Percentiles rank a stretch among this genome's conserved stretches.
These are phyloP conservation scores for Pangasius mekongensis DNA, from an alignment of 2,797 vertebrate genomes.

Conservation along the genomic window DNA sequence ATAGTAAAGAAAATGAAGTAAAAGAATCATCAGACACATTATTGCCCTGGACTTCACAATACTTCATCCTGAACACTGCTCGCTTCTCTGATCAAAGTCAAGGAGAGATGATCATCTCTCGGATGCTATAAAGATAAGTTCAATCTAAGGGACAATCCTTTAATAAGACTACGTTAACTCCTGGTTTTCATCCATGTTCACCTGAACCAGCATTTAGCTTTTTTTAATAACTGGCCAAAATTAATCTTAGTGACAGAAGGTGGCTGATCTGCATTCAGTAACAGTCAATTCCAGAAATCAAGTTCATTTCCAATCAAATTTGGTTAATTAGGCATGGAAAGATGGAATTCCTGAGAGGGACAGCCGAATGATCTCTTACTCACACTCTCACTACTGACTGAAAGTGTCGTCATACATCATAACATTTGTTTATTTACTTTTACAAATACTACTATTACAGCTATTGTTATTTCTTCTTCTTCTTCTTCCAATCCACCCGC, in stretches of 20 bases:
- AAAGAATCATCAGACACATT: neutral
- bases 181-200: neutral
- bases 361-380: constrained; percentile 51
- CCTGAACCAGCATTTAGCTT: constrained; percentile 59
- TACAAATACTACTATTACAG: too few species aligned
- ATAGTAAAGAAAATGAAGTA: neutral
- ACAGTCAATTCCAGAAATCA: constrained; percentile 99
- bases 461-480: constrained; percentile 2
- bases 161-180: neutral
- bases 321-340: constrained; percentile 99
- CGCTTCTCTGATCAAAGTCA: neutral
- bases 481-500: neutral
- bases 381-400: neutral
- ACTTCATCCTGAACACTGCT: neutral
- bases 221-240: constrained; percentile 90
- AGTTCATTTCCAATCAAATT: constrained; percentile 99
- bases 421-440: neutral
- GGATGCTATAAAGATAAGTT: neutral
- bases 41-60: neutral
- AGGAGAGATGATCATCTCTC: neutral
- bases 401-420: neutral
- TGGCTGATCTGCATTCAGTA: constrained; percentile 99
- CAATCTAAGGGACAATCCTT: neutral
- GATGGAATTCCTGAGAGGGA: constrained; percentile 92
- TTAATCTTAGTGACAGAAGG: constrained; percentile 82